Base-by-base conservation (phyloP, 2,113 vertebrate genomes). In the Oriolus oriolus region DNA sequence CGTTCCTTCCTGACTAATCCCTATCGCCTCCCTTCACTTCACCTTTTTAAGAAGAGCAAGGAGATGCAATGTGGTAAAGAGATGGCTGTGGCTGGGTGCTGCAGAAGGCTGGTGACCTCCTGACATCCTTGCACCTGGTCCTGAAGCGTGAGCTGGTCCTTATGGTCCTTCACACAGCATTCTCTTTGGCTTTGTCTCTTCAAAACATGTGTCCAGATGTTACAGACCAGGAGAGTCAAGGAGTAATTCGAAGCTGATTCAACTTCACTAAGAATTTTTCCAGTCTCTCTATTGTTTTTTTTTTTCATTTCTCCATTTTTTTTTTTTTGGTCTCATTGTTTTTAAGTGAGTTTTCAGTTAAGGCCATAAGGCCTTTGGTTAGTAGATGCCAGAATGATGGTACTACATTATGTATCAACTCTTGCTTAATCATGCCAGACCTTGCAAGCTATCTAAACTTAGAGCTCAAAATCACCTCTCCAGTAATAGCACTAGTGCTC, bases 1-100 rank as follows among this genome's bases (percentile, higher is more conserved):
- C 13, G 2, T 27, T 84, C 19, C 56, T 77, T 69, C 21, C 16
- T 86, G 42, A 39, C 17, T 28, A 22, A 52, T 70, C 35, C 6
- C 16, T 12, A 63, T 28, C 2, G 4, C 2, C 8, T 60, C 17
- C 10, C 52, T 74, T 74, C 50, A 44, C 44, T 53, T 66, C n/a
- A 61, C 24, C 20, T 74, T 53, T 13, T 2, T 24, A 45, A 61
- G 39, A 84, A 49, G 59, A 82, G 16, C 5, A 26, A 84, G 20
- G 61, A 71, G 35, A 45, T 4, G 1, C 1, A 8, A 24, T 1
- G 11, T 11, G 9, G 6, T 23, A 33, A 83, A 64, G 41, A 47
- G 16, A 4, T 0, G 1, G 7, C 12, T 56, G 27, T 49, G 30
- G 9, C 19, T 42, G 22, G 4, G 13, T 2, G 2, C 20, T 71